Base-by-base conservation (phyloP, 2,113 vertebrate genomes). In the Acrocephalus kingi region DNA sequence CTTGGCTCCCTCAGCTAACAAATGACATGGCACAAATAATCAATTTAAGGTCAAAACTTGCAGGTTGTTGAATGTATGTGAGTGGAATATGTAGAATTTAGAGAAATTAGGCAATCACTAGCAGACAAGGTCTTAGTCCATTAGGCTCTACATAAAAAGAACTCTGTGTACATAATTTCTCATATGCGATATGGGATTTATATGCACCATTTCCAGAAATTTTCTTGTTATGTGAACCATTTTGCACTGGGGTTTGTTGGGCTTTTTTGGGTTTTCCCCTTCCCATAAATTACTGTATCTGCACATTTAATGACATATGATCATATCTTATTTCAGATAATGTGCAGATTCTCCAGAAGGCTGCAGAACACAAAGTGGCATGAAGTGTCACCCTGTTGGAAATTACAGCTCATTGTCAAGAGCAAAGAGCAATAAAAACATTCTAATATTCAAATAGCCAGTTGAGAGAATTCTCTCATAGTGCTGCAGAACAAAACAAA, bases 251-350 rank as follows among this genome's bases (percentile, higher is more conserved):
- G 13, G 1, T 33, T 83, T 62, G 7, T 7, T 41, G 15, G 13
- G 1, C 2, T 7, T 8, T 31, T 74, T 73, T 41, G 45, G 17
- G 2, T 1, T 6, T 30, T 2, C 21, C 19, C 6, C 7, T 2
- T 7, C 2, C 9, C 1, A 5, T 63, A 84, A 75, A 84, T 62
- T 48, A 69, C 23, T 72, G 55, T 64, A 76, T 73, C n/a, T 79
- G 23, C 16, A 45, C 24, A 71, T 84, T n/a, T n/a, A n/a, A n/a
- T n/a, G n/a, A n/a, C n/a, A n/a, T n/a, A n/a, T n/a, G n/a, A n/a
- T n/a, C n/a, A n/a, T n/a, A n/a, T n/a, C n/a, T n/a, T n/a, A n/a
- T n/a, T n/a, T n/a, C n/a, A n/a, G n/a, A n/a, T n/a, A n/a, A 84
- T 59, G 61, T 51, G 25, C 33, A 48, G 21, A 77, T 80, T 71